Evolutionary conservation across 2,797 vertebrate species (phyloP).

Genomic region (Phaenicophaeus curvirostris): DNA sequence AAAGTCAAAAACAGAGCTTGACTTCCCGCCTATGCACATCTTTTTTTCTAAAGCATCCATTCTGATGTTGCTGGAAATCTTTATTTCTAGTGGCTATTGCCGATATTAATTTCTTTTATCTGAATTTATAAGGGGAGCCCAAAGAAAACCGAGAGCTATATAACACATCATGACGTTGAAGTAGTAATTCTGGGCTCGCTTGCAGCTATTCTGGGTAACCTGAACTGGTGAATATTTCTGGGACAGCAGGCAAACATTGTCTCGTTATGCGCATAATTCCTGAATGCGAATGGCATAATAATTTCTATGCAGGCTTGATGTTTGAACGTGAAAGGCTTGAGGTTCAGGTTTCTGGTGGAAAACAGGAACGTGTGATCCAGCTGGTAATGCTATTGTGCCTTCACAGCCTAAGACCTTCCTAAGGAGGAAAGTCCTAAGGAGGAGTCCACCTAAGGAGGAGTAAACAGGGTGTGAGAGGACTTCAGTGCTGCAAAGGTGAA

Average conservation of each 20-base stretch:
- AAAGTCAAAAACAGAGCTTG: conserved; percentile 17
- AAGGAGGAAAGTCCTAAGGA: too few species aligned
- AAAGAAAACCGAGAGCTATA: background rate
- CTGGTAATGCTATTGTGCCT: background rate
- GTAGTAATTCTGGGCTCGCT: background rate
- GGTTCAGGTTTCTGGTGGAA: background rate
- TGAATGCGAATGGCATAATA: background rate
- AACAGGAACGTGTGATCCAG: background rate
- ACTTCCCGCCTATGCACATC: background rate
- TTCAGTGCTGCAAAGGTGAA: background rate
- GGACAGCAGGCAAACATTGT: background rate
- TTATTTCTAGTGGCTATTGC: background rate
- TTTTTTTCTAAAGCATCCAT: background rate
- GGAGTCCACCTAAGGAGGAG: background rate
- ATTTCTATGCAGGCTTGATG: background rate
- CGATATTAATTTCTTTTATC: background rate
- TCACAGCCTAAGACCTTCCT: background rate
- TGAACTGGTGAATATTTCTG: background rate
- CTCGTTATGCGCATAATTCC: background rate
- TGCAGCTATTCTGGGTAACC: background rate
- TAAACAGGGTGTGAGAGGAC: background rate
- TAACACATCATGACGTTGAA: accelerated
- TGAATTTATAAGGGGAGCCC: background rate
- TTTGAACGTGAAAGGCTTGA: background rate
- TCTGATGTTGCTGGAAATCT: background rate